A percentile compares a stretch with the other conserved stretches of the same genome.
Conservation (phyloP, 1,140 invertebrate genomes). For the Anastatus disparis region DNA sequence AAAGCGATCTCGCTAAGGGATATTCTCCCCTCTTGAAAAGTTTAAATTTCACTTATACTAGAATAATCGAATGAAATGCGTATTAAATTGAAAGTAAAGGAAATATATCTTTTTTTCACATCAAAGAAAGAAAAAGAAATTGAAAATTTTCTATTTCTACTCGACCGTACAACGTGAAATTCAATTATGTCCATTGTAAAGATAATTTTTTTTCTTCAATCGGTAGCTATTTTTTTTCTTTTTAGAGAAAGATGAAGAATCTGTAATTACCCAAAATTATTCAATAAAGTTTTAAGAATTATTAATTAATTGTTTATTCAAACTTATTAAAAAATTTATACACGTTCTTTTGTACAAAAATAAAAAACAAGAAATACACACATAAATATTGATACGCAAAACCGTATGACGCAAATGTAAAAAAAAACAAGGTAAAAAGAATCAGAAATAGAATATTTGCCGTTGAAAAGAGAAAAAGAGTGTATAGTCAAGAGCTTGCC, state of each 20-base stretch:
- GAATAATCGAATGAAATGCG: constrained; percentile 11
- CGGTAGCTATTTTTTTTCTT: too few species aligned
- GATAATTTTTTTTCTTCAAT: too few species aligned
- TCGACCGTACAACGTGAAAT: not conserved
- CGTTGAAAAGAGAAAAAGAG: constrained; percentile 2
- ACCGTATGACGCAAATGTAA: not conserved
- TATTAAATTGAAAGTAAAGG: constrained; percentile 2
- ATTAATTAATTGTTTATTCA: too few species aligned
- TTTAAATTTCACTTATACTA: constrained; percentile 16
- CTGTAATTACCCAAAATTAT: too few species aligned
- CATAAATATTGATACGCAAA: too few species aligned
- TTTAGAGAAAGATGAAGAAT: too few species aligned
- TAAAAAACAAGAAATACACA: too few species aligned
- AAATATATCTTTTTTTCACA: not conserved
- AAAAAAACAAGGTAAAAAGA: not conserved
- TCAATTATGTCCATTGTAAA: too few species aligned
- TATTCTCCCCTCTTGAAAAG: not conserved
- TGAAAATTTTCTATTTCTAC: not conserved
- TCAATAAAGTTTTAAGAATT: too few species aligned
- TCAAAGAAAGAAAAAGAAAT: not conserved
- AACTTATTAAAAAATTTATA: too few species aligned
- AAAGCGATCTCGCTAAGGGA: constrained; percentile 18
- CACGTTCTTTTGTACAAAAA: too few species aligned
- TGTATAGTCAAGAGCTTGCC: constrained; percentile 12
- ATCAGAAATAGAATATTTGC: not conserved